A percentile compares a stretch with the other conserved stretches of the same genome.
Evolutionary conservation across 2,888 invertebrate genomes (phyloP).

Genomic region (Acanthococcus lagerstroemiae): DNA sequence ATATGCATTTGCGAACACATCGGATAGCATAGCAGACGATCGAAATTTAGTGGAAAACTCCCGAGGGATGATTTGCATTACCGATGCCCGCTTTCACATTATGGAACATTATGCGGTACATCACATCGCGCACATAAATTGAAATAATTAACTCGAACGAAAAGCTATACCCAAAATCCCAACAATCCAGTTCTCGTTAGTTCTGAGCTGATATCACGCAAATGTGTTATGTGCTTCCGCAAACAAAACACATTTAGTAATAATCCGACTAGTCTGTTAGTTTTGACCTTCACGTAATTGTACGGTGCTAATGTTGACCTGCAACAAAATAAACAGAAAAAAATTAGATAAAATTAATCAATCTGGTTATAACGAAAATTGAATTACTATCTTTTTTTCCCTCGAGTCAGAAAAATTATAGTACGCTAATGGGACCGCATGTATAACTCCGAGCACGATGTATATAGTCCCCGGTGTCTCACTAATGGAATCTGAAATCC

Average conservation of each 20-base stretch:
- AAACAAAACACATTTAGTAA: conserved; percentile 67
- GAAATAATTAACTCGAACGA: not conserved
- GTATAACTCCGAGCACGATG: too few relatives aligned
- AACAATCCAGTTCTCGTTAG: conserved; percentile 83
- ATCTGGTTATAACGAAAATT: too few relatives aligned
- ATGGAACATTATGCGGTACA: too few relatives aligned
- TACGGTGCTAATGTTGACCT: conserved; percentile 57
- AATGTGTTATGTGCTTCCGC: conserved; percentile 65
- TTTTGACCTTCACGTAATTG: conserved; percentile 68
- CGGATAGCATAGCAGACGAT: too few relatives aligned
- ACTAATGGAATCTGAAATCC: too few relatives aligned
- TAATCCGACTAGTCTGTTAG: conserved; percentile 73
- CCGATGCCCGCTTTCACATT: too few relatives aligned
- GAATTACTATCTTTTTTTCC: too few relatives aligned
- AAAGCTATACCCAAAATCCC: conserved; percentile 76
- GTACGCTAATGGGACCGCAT: not conserved
- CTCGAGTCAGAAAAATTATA: not conserved
- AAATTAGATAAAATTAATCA: not conserved
- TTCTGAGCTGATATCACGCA: conserved; percentile 74
- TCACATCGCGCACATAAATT: too few relatives aligned
- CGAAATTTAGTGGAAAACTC: too few relatives aligned
- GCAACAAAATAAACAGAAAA: conserved; percentile 33
- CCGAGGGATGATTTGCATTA: too few relatives aligned
- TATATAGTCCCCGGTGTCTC: too few relatives aligned
- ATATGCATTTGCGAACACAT: too few relatives aligned